These are phyloP conservation scores for Xylota segnis DNA, from an alignment of 2,888 invertebrate species.

Conservation along the genomic window DNA sequence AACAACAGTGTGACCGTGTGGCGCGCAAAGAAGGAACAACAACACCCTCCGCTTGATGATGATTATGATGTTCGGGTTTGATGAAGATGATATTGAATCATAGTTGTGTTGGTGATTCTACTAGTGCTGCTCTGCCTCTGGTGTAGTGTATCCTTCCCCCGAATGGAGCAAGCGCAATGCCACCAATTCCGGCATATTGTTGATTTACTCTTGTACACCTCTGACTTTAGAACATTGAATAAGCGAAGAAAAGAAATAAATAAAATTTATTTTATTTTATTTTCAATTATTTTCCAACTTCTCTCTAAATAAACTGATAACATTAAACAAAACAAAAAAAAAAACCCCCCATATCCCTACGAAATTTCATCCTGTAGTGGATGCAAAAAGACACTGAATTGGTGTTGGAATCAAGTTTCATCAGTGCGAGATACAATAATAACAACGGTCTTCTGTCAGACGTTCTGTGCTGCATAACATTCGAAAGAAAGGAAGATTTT, in stretches of 20 bases:
- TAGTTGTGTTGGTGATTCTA: conserved; percentile 58
- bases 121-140: conserved; percentile 20
- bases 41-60: conserved; percentile 38
- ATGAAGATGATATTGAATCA: conserved; percentile 60
- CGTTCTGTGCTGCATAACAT: conserved; percentile 59
- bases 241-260: conserved; percentile 46
- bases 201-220: conserved; percentile 75
- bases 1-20: conserved; percentile 40
- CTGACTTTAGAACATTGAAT: conserved; percentile 65
- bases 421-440: conserved; percentile 61
- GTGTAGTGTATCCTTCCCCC: conserved; percentile 42
- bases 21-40: conserved; percentile 56
- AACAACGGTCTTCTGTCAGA: conserved; percentile 52
- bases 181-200: conserved; percentile 70
- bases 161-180: conserved; percentile 73
- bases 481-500: conserved; percentile 46
- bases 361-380: not conserved
- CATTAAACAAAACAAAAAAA: not conserved
- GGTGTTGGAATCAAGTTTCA: conserved; percentile 45
- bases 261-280: conserved; percentile 34
- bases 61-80: conserved; percentile 61
- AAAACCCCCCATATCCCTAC: not conserved
- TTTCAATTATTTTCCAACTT: conserved; percentile 25
- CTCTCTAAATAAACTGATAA: conserved; percentile 23
- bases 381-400: conserved; percentile 37